Evolutionary conservation across 2,113 vertebrate genomes (phyloP).

Genomic region (Sturnira hondurensis): DNA sequence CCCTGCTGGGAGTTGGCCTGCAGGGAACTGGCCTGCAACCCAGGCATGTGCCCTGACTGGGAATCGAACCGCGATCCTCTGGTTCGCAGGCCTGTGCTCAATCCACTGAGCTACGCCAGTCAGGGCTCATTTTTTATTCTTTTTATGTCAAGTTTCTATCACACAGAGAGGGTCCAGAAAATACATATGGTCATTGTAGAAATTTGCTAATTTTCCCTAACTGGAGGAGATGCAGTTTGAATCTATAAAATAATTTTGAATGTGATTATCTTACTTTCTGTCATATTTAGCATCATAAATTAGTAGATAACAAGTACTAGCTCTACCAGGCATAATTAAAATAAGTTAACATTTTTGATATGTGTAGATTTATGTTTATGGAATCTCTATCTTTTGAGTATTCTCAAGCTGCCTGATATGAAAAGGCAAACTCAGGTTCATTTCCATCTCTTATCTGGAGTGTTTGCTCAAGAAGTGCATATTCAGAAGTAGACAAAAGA

Average conservation of each 20-base stretch:
- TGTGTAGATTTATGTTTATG: neutral
- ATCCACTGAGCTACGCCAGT: too few species aligned
- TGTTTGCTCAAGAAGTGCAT: neutral
- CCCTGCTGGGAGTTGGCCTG: too few species aligned
- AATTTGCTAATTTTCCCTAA: neutral
- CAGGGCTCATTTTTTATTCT: too few species aligned
- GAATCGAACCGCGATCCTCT: too few species aligned
- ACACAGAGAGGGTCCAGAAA: neutral
- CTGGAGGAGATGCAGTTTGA: neutral
- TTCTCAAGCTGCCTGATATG: neutral
- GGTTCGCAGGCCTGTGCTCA: too few species aligned
- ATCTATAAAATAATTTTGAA: neutral
- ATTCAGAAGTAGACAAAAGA: neutral
- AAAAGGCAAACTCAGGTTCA: neutral
- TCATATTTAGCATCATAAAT: neutral
- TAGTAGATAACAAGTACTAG: neutral
- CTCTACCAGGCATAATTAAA: neutral
- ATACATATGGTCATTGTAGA: neutral
- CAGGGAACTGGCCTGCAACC: too few species aligned
- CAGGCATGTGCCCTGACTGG: too few species aligned
- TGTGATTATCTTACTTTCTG: neutral
- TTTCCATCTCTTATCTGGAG: neutral
- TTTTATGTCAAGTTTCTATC: neutral
- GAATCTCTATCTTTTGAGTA: neutral
- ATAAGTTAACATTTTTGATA: neutral